Base-by-base conservation (phyloP, 2,888 invertebrate genomes). In the Psococerastis gibbosa region DNA sequence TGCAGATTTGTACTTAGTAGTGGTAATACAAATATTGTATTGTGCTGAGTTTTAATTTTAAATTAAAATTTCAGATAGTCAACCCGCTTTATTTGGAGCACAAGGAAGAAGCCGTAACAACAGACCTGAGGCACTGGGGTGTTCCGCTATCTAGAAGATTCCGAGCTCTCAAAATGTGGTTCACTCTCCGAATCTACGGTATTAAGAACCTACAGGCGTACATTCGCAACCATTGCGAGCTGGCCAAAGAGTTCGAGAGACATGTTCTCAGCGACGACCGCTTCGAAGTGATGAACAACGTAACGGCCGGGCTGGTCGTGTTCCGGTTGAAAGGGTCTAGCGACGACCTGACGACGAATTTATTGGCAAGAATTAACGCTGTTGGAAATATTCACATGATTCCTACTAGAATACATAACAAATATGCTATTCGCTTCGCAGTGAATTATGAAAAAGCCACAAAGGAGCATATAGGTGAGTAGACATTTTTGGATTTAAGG, bases 341-440 rank as follows among this genome's bases (percentile, higher is more conserved):
- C n/a, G n/a, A n/a, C n/a, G n/a, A n/a, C n/a, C n/a, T n/a, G n/a
- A n/a, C n/a, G n/a, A n/a, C n/a, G n/a, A n/a, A n/a, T n/a, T n/a
- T 89, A 4, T 57, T 88, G 44, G 79, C 82, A 0, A 70, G 72
- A 43, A 76, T 89, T 50, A 89, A 89, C 57, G 79, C 79, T 16
- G 79, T 81, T 0, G 84, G 85, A 1, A 75, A 77, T 54, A 67
- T 88, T 43, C 85, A 87, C 61, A 84, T 89, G 84, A 83, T 84
- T 35, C 84, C 84, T 1, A 77, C 84, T 0, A 70, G 78, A 52
- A 71, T 84, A 2, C 75, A 73, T 58, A 76, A 76, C 42, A 73
- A 76, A 57, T 85, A 79, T 57, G 73, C 78, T 23, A 71, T 80
- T 45, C 63, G 84, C 44, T 88, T 89, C 63, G 84, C 83, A 56